Percentiles rank a stretch among this genome's conserved stretches.
Conservation (phyloP, 1,140 invertebrate species). For the Trachelipus rathkii region DNA sequence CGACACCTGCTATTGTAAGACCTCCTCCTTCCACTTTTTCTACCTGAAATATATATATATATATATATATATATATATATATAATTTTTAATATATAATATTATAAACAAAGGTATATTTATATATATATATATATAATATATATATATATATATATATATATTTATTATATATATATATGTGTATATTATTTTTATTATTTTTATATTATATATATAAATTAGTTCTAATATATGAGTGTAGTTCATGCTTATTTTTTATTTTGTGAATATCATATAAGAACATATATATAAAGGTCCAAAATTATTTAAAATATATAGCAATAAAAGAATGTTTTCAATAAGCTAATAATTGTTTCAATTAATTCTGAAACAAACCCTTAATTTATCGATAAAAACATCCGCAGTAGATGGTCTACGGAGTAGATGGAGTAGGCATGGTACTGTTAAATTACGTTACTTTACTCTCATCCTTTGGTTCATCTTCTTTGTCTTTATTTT, state of each 20-base stretch:
- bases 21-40: conserved; percentile 37
- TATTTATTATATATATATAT: conserved; percentile 11
- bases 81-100: background rate
- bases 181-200: too few relatives aligned
- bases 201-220: background rate
- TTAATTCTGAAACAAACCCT: background rate
- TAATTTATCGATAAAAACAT: conserved; percentile 37
- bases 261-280: too few relatives aligned
- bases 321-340: too few relatives aligned
- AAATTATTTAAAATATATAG: too few relatives aligned
- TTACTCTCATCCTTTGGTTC: conserved; percentile 23
- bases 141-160: conserved; percentile 13
- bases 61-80: conserved; percentile 10
- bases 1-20: conserved; percentile 33
- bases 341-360: too few relatives aligned
- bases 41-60: conserved; percentile 25
- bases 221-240: too few relatives aligned
- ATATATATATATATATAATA: background rate
- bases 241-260: too few relatives aligned
- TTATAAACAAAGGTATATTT: background rate
- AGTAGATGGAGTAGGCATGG: conserved; percentile 21
- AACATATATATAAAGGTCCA: too few relatives aligned
- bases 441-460: conserved; percentile 34
- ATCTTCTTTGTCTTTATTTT: background rate
- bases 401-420: conserved; percentile 36